Conservation (phyloP, 2,888 invertebrate species). For the Meghimatium bilineatum region DNA sequence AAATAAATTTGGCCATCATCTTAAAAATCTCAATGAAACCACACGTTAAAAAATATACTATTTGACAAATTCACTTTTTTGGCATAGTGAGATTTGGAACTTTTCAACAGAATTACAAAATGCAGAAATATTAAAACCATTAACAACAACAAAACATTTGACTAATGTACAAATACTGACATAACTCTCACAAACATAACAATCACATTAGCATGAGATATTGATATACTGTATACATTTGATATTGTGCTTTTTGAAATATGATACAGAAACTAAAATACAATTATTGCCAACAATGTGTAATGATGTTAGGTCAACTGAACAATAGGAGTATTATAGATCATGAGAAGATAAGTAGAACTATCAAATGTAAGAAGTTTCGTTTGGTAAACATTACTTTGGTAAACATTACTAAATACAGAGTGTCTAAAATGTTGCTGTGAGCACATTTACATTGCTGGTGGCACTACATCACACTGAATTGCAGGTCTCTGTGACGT, state of each 20-base stretch:
- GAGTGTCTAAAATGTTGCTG: too few species aligned
- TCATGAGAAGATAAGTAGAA: not conserved
- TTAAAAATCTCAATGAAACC: not conserved
- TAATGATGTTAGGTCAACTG: not conserved
- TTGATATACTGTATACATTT: not conserved
- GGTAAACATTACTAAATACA: too few species aligned
- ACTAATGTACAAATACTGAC: not conserved
- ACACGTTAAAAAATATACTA: not conserved
- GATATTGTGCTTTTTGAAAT: not conserved
- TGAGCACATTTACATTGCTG: too few species aligned
- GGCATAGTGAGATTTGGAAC: not conserved
- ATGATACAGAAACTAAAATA: not conserved
- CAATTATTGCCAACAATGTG: constrained; percentile 1
- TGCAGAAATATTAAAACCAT: not conserved
- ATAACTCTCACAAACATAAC: too few species aligned
- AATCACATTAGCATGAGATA: too few species aligned
- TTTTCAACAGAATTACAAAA: not conserved
- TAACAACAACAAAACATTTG: not conserved
- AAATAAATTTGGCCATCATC: too few species aligned
- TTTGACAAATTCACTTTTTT: not conserved
- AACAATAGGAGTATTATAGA: not conserved
- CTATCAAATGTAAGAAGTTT: not conserved
- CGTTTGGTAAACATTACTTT: too few species aligned
- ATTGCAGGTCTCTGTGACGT: too few species aligned
- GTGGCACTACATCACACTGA: too few species aligned